Conservation (phyloP, 2,113 vertebrate genomes). For the Eulemur macaco region DNA sequence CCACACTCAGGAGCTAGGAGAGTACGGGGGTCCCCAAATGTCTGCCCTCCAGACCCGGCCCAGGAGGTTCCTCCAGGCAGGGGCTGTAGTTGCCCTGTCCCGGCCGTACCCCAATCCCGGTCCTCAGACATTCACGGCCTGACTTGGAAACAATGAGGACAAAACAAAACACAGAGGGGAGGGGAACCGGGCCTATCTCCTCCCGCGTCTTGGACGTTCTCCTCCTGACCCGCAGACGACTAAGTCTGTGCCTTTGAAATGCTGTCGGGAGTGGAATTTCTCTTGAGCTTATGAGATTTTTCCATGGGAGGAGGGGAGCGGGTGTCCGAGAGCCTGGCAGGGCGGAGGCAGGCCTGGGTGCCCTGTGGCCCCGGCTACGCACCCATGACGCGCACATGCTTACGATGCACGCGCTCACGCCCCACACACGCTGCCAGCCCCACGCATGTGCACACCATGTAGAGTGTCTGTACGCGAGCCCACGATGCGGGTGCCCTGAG, state of each 20-base stretch:
- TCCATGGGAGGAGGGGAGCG: not conserved
- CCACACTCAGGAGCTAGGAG: too few relatives aligned
- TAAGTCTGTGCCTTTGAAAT: not conserved
- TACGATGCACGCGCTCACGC: too few relatives aligned
- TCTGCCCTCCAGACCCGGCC: not conserved
- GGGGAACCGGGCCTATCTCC: not conserved
- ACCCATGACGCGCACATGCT: too few relatives aligned
- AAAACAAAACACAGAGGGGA: not conserved
- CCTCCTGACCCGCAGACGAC: not conserved
- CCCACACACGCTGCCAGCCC: too few relatives aligned
- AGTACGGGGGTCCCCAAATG: too few relatives aligned
- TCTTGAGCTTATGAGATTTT: not conserved
- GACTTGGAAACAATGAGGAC: not conserved
- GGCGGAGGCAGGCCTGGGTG: fast-evolving
- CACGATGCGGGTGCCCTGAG: too few relatives aligned
- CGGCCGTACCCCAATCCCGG: fast-evolving
- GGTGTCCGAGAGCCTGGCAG: not conserved
- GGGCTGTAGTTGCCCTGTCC: not conserved
- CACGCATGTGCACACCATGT: too few relatives aligned
- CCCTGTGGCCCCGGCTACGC: not conserved
- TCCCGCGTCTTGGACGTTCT: not conserved
- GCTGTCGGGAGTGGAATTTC: not conserved
- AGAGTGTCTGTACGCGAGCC: fast-evolving
- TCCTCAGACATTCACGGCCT: not conserved
- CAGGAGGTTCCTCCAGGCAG: not conserved